A percentile compares a stretch with the other conserved stretches of the same genome.
Evolutionary conservation across 1,140 invertebrate genomes (phyloP).

Genomic region (Diorhabda elongata): DNA sequence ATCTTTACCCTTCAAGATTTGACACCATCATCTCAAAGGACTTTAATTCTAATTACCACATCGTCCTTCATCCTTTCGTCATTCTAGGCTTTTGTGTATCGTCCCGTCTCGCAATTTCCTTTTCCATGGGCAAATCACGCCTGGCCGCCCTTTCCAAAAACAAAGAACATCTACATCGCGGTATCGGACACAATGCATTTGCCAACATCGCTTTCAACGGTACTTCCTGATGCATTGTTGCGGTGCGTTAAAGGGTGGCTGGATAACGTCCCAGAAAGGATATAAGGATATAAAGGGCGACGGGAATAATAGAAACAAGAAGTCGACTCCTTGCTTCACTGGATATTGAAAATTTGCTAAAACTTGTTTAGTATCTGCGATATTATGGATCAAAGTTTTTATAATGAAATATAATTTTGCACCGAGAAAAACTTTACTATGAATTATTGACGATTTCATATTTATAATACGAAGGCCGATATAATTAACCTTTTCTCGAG

Average conservation of each 20-base stretch:
- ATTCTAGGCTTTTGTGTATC: not conserved
- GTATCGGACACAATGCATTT: slow-evolving; percentile 47
- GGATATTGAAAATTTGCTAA: not conserved
- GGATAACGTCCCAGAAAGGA: slow-evolving; percentile 1
- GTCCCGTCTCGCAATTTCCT: not conserved
- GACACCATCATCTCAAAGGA: not conserved
- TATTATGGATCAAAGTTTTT: too few species aligned
- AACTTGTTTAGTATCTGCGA: not conserved
- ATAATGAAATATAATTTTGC: too few species aligned
- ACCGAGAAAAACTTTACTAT: too few species aligned
- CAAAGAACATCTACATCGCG: slow-evolving; percentile 36
- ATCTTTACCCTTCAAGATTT: not conserved
- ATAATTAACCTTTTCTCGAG: too few species aligned
- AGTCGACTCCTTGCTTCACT: not conserved
- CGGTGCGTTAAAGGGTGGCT: slow-evolving; percentile 47
- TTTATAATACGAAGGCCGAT: too few species aligned
- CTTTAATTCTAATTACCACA: not conserved
- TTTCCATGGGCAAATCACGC: slow-evolving; percentile 1
- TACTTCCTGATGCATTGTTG: slow-evolving; percentile 47
- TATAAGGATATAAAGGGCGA: slow-evolving; percentile 2
- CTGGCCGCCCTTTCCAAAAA: slow-evolving; percentile 30
- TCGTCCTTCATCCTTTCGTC: slow-evolving; percentile 1
- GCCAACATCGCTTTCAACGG: slow-evolving; percentile 31
- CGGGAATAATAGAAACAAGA: not conserved
- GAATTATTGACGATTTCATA: too few species aligned